Conservation (phyloP, 2,888 invertebrate species). For the Fragum whitleyi region DNA sequence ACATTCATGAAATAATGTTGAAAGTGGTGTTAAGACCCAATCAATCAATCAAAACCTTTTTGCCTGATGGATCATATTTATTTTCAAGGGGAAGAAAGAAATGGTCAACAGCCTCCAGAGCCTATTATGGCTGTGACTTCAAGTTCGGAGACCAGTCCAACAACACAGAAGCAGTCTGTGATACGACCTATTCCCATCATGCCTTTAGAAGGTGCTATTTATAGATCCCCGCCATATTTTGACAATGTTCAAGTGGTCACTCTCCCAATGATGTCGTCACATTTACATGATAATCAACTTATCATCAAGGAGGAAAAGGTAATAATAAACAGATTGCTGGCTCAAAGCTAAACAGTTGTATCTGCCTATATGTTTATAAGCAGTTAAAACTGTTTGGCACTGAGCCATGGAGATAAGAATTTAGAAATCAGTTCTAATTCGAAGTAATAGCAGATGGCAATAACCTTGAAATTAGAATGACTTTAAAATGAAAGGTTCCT, state of each 20-base stretch:
- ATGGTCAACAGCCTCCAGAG: neutral
- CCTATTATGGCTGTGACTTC: neutral
- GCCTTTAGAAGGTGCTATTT: constrained; percentile 49
- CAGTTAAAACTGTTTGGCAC: too few species aligned
- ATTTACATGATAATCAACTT: constrained; percentile 26
- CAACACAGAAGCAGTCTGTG: constrained; percentile 26
- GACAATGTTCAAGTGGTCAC: constrained; percentile 45
- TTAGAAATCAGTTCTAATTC: too few species aligned
- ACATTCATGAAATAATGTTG: too few species aligned
- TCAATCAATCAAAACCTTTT: too few species aligned
- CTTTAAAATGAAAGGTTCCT: too few species aligned
- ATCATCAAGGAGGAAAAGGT: constrained; percentile 12
- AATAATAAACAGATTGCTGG: neutral
- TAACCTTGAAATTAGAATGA: too few species aligned
- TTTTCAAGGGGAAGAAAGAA: neutral
- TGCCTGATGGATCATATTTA: too few species aligned
- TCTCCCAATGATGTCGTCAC: constrained; percentile 28
- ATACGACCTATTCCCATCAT: constrained; percentile 59
- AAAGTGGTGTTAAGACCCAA: too few species aligned
- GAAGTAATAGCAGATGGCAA: too few species aligned
- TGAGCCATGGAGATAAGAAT: too few species aligned
- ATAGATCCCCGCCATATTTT: constrained; percentile 53
- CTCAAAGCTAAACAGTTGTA: too few species aligned
- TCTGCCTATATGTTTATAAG: too few species aligned
- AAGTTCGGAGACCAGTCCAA: neutral